A percentile compares a stretch with the other conserved stretches of the same genome.
phyloP scores from a whole-genome alignment of 2,113 vertebrate genomes.

The Paracanthobrama guichenoti region DNA sequence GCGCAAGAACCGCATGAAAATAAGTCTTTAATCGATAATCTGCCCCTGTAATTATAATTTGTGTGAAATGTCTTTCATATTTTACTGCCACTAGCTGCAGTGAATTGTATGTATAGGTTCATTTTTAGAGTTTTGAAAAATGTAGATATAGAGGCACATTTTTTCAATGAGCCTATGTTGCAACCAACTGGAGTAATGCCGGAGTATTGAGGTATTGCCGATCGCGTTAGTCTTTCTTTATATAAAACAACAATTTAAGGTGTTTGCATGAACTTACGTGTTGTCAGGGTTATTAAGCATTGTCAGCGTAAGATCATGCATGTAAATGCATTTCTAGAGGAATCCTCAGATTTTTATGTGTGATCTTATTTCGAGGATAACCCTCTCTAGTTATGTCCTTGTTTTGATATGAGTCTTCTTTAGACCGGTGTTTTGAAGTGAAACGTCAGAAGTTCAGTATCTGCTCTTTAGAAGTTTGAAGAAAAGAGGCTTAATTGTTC shows the following conservation, averaged over 20 bases:
- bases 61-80: background rate
- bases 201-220: too few relatives aligned
- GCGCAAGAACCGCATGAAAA: too few relatives aligned
- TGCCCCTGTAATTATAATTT: background rate
- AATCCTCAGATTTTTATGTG: background rate
- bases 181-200: too few relatives aligned
- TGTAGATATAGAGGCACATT: background rate
- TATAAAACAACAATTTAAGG: background rate
- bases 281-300: background rate
- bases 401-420: slow-evolving; percentile 49
- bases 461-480: slow-evolving; percentile 47
- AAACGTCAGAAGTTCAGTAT: slow-evolving; percentile 62
- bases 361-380: background rate
- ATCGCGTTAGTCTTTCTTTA: too few relatives aligned
- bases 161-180: background rate
- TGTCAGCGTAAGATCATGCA: background rate
- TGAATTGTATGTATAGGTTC: background rate
- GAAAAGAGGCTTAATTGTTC: slow-evolving; percentile 51
- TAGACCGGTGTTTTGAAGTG: slow-evolving; percentile 33
- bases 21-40: background rate
- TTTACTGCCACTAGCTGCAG: background rate
- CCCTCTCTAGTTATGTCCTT: slow-evolving; percentile 34
- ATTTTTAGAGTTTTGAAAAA: too few relatives aligned
- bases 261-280: background rate
- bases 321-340: background rate